Percentiles rank a stretch among this genome's conserved stretches.
Evolutionary conservation across 2,113 vertebrate genomes (phyloP).

Genomic region (Callorhinus ursinus): DNA sequence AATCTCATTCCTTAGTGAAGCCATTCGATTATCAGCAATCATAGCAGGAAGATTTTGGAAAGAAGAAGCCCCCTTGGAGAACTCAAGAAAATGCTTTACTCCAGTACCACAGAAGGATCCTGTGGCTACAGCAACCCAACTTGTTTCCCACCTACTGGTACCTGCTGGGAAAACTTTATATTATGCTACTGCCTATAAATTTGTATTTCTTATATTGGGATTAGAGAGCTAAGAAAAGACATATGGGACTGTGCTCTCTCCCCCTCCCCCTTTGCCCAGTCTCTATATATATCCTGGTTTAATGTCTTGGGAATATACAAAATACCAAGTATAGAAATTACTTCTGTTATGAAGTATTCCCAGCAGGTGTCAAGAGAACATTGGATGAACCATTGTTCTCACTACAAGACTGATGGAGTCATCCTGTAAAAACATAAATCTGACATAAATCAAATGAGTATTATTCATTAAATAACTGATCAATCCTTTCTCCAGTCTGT

Average conservation of each 20-base stretch:
- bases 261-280: not conserved
- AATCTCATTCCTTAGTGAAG: not conserved
- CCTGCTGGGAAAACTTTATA: not conserved
- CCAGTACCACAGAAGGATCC: not conserved
- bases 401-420: not conserved
- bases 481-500: not conserved
- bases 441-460: not conserved
- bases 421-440: not conserved
- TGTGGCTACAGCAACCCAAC: not conserved
- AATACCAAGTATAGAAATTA: constrained; percentile 22
- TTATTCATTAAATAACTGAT: not conserved
- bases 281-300: not conserved
- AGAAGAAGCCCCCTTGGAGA: not conserved
- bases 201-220: not conserved
- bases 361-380: not conserved
- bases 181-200: not conserved
- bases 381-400: not conserved
- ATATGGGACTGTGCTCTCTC: not conserved
- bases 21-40: not conserved
- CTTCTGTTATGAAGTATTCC: not conserved
- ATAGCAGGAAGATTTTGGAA: not conserved
- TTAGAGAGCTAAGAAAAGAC: not conserved
- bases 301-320: constrained; percentile 22
- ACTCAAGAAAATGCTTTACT: not conserved
- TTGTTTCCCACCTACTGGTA: not conserved